Percentiles rank a stretch among this genome's conserved stretches.
Conservation (phyloP, 2,113 vertebrate species). For the Crotalus helleri region DNA sequence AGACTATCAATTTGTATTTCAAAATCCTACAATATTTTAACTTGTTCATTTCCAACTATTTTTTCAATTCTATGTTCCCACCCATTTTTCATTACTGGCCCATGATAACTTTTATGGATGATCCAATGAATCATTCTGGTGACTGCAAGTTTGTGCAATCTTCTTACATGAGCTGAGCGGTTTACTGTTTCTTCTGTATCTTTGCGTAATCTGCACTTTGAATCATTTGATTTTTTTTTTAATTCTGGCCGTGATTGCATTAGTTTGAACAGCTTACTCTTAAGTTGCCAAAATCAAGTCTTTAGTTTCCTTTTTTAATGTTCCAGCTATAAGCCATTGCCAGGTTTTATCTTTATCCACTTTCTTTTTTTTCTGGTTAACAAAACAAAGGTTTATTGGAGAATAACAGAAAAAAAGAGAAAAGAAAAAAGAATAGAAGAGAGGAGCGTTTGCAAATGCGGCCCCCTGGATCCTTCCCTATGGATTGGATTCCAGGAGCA, state of each 20-base stretch:
- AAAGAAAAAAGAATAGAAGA: too few relatives aligned
- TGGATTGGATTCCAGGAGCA: too few relatives aligned
- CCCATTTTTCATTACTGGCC: neutral
- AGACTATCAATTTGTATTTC: neutral
- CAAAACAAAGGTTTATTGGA: too few relatives aligned
- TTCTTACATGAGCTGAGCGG: neutral
- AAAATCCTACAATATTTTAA: neutral
- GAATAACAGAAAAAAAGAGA: too few relatives aligned
- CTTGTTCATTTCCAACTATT: neutral
- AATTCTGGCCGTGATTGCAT: neutral
- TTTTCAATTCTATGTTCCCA: neutral
- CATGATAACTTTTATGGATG: neutral
- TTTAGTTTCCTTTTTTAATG: neutral
- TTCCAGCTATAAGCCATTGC: neutral
- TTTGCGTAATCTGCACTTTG: neutral
- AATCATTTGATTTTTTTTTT: neutral
- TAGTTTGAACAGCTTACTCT: neutral
- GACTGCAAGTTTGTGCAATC: neutral
- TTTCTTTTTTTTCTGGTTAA: neutral
- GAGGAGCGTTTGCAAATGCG: too few relatives aligned
- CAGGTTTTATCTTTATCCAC: neutral
- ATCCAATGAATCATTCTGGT: neutral
- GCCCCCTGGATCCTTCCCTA: too few relatives aligned
- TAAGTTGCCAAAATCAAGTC: neutral
- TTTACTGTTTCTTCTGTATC: neutral